A percentile compares a stretch with the other conserved stretches of the same genome.
These are phyloP conservation scores for Lagopus leucura DNA, from an alignment of 2,113 vertebrate genomes.

Conservation along the genomic window DNA sequence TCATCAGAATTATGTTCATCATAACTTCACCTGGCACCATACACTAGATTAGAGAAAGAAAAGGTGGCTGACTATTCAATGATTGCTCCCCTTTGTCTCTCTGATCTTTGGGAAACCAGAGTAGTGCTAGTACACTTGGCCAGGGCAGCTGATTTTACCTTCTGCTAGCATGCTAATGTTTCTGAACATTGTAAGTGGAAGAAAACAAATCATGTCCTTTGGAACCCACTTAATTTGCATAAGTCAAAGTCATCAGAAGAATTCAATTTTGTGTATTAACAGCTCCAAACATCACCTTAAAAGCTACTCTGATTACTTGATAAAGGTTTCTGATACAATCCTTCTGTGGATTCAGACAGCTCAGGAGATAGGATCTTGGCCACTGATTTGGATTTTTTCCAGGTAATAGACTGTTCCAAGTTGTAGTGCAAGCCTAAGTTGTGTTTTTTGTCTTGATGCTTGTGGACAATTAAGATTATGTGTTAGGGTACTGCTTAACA, in stretches of 20 bases:
- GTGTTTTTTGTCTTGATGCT: neutral
- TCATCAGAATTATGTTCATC: neutral
- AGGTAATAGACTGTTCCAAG: neutral
- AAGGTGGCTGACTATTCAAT: neutral
- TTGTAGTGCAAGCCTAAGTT: neutral
- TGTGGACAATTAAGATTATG: neutral
- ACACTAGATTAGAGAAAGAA: neutral
- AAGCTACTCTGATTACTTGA: neutral
- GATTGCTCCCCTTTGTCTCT: neutral
- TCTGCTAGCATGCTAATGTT: neutral
- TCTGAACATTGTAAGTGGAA: neutral
- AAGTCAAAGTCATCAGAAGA: neutral
- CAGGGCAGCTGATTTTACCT: neutral
- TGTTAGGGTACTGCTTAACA: neutral
- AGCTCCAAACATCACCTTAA: neutral
- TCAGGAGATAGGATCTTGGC: neutral
- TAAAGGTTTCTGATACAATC: neutral
- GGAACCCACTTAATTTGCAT: neutral
- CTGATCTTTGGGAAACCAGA: neutral
- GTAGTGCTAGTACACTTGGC: neutral
- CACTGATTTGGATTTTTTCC: neutral
- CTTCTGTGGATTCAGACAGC: neutral
- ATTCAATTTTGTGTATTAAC: neutral
- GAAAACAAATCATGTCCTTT: neutral
- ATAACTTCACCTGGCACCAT: neutral